Evolutionary conservation across 2,113 vertebrate species (phyloP).

Genomic region (Cinclus mexicanus): DNA sequence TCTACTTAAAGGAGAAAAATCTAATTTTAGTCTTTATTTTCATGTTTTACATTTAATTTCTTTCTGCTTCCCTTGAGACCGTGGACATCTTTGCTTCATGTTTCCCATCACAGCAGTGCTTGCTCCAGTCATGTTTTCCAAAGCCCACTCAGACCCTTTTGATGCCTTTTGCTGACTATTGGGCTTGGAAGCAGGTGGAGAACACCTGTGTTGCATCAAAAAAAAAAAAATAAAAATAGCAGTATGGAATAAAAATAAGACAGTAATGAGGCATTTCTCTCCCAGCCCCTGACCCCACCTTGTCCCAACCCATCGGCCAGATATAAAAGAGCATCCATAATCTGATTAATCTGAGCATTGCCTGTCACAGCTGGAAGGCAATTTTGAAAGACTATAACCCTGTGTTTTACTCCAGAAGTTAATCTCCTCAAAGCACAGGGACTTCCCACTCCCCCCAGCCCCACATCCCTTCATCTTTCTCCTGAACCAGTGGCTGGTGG

Average conservation of each 20-base stretch:
- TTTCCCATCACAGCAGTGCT: not conserved
- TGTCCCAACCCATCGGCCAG: slow-evolving; percentile 27
- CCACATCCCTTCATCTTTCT: not conserved
- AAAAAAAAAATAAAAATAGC: not conserved
- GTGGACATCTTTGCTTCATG: fast-evolving
- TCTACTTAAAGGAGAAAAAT: not conserved
- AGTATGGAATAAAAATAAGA: not conserved
- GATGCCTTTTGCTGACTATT: not conserved
- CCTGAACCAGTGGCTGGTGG: slow-evolving; percentile 23
- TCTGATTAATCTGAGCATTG: slow-evolving; percentile 63
- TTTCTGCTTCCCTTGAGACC: not conserved
- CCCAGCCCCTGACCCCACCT: not conserved
- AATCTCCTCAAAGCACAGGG: slow-evolving; percentile 69
- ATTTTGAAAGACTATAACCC: slow-evolving; percentile 66
- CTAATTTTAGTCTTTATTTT: not conserved
- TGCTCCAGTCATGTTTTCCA: not conserved
- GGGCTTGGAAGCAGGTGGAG: not conserved
- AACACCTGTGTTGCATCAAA: not conserved
- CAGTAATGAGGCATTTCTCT: not conserved
- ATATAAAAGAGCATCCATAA: slow-evolving; percentile 68
- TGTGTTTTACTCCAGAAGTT: slow-evolving; percentile 56
- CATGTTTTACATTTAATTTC: fast-evolving
- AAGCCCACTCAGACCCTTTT: not conserved
- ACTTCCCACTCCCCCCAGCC: slow-evolving; percentile 44
- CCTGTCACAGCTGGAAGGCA: slow-evolving; percentile 66